Evolutionary conservation across 2,888 invertebrate genomes (phyloP).

Genomic region (Piscicola geometra): DNA sequence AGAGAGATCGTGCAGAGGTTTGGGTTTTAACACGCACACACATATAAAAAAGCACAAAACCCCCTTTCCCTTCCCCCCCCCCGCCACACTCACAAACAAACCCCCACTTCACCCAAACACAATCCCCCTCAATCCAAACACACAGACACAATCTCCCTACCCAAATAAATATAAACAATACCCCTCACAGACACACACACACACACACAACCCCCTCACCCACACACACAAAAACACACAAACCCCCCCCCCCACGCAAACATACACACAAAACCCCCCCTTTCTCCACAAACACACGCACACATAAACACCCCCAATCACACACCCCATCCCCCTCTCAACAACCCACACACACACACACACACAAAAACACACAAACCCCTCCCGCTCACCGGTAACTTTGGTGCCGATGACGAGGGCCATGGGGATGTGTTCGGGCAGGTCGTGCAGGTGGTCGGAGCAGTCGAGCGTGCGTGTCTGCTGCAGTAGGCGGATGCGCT

Average conservation of each 20-base stretch:
- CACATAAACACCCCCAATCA: neutral
- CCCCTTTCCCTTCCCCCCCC: too few relatives aligned
- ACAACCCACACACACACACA: neutral
- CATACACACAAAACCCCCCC: neutral
- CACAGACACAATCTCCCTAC: too few relatives aligned
- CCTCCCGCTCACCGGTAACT: constrained; percentile 59
- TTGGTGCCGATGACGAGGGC: constrained; percentile 90
- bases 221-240: too few relatives aligned
- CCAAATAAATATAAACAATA: too few relatives aligned
- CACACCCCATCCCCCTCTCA: neutral
- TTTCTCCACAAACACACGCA: neutral
- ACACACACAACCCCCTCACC: neutral
- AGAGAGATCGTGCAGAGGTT: too few relatives aligned
- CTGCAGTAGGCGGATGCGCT: constrained; percentile 84
- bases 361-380: neutral
- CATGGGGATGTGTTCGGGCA: constrained; percentile 88
- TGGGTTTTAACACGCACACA: too few relatives aligned
- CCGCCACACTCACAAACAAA: too few relatives aligned
- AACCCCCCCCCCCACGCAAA: neutral
- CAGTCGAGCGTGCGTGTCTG: constrained; percentile 73
- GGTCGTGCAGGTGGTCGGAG: constrained; percentile 72
- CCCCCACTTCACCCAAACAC: too few relatives aligned
- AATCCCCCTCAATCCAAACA: too few relatives aligned
- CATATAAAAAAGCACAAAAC: too few relatives aligned
- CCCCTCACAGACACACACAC: neutral